Base-by-base conservation (phyloP, 2,797 vertebrate species). In the Acropternis orthonyx region DNA sequence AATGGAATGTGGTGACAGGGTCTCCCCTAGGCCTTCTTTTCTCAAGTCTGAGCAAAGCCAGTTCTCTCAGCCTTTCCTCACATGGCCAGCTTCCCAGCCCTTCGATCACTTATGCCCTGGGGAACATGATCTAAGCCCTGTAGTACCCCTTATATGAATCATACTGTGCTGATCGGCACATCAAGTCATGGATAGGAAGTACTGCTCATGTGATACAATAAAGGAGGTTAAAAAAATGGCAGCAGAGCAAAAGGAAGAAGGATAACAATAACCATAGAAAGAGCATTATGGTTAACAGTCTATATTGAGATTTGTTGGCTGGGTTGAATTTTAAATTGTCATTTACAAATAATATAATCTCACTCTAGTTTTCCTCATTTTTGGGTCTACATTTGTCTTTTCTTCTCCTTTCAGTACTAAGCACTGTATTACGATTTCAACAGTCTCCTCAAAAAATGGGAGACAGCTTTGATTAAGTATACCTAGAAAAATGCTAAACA, bases 1-100 rank as follows among this genome's bases (percentile, higher is more conserved):
- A 61, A 32, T 20, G 19, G 10, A 75, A 55, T 11, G 16, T 1
- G 0, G 7, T 12, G 30, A 43, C 16, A 36, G 54, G 2, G 22
- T 36, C 34, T 36, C 12, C 3, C 18, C 18, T 24, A 55, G 27
- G 10, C 13, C 48, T 62, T 48, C 39, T 48, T 55, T 68, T 36
- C 19, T 36, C 18, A 27, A 10, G 13, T 18, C 12, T 41, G 18
- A 81, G 75, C 12, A 68, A 62, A 62, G 3, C 4, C 32, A 62
- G 6, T 24, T 41, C 41, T 55, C 34, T 62, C 9, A 68, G 22
- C 34, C 49, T 55, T 36, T 62, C 48, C 36, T 82, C 16, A 14
- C 1, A n/a, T 23, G 39, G 48, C 41, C 68, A 62, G 23, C 27
- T 82, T 69, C 56, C 43, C 55, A 75, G 55, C 6, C 55, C 36